Conservation (phyloP, 2,888 invertebrate genomes). For the Diaprepes abbreviatus region DNA sequence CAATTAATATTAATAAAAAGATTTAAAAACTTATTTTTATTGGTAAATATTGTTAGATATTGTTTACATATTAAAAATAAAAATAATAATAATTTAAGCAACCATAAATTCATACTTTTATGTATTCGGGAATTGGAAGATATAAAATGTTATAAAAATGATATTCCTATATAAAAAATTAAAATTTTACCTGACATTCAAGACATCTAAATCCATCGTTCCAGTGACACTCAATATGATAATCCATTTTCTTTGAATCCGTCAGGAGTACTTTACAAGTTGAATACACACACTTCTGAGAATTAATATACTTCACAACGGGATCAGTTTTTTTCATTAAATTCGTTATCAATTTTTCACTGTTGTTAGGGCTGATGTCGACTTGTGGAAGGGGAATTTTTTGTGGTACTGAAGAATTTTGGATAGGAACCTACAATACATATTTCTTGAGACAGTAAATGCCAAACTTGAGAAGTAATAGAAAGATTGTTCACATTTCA, state of each 20-base stretch:
- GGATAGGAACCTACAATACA: background rate
- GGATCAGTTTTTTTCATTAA: conserved; percentile 53
- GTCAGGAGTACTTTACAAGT: conserved; percentile 73
- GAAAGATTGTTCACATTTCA: too few species aligned
- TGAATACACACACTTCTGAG: conserved; percentile 69
- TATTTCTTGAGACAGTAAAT: too few species aligned
- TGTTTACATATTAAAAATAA: too few species aligned
- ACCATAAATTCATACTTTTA: too few species aligned
- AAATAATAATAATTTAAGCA: too few species aligned
- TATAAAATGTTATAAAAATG: too few species aligned
- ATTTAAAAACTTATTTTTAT: too few species aligned
- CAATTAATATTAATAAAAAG: too few species aligned
- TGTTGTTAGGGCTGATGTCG: conserved; percentile 53
- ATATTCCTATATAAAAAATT: too few species aligned
- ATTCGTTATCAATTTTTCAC: conserved; percentile 42
- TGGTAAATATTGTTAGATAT: too few species aligned
- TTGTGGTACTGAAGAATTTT: conserved; percentile 8
- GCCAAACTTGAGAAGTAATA: too few species aligned
- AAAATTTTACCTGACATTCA: conserved; percentile 71
- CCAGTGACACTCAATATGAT: conserved; percentile 75
- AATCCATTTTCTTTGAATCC: conserved; percentile 73
- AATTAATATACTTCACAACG: conserved; percentile 51
- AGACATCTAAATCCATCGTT: conserved; percentile 73
- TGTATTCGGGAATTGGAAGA: too few species aligned
- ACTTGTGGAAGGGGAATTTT: conserved; percentile 52